phyloP scores from a whole-genome alignment of 2,888 invertebrate species.

The Hyles lineata region DNA sequence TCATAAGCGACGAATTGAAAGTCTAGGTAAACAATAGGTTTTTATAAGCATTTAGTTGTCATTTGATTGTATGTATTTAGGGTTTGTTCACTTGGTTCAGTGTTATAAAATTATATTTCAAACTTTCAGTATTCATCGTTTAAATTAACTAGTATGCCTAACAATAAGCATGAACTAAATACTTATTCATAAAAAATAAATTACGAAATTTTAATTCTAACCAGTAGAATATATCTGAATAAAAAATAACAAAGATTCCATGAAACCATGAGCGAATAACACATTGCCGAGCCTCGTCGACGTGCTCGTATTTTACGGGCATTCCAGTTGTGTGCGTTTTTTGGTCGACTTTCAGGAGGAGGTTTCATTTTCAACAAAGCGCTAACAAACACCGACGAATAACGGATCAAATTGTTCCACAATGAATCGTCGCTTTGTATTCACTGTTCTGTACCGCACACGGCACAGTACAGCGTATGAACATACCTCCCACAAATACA shows the following conservation, averaged over 20 bases:
- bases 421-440: constrained; percentile 24
- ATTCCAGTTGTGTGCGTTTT: constrained; percentile 35
- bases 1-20: no score
- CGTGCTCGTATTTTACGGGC: constrained; percentile 13
- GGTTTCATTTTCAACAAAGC: constrained; percentile 22
- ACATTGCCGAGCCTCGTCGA: background rate
- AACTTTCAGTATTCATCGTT: no score
- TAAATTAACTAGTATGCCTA: no score
- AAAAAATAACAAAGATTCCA: background rate
- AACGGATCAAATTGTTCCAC: constrained; percentile 27
- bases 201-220: background rate
- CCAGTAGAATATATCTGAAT: background rate
- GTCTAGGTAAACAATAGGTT: no score
- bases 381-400: constrained; percentile 25
- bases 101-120: no score
- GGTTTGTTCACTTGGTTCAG: no score
- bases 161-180: no score
- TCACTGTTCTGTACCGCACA: background rate
- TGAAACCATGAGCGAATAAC: background rate
- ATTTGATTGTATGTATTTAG: no score
- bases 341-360: background rate
- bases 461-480: background rate
- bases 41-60: background rate
- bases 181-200: background rate
- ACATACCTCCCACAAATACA: background rate